Base-by-base conservation (phyloP, 2,888 invertebrate genomes). In the Drosophila mimica region DNA sequence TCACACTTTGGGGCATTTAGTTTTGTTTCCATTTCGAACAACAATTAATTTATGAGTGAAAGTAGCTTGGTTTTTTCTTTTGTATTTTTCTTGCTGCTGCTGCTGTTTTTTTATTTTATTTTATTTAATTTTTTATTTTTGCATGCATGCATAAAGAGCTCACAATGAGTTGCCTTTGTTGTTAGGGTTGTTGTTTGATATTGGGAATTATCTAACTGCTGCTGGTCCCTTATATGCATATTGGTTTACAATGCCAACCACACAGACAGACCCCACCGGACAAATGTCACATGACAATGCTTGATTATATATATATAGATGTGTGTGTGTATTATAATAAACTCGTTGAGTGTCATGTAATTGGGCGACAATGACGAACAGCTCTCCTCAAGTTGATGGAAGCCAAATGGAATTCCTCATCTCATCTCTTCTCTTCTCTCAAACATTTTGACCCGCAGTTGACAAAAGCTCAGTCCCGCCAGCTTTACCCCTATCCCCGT, bases 41-140 rank as follows among this genome's bases (percentile, higher is more conserved):
- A 76, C 86, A 88, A 89, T 85, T 82, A 89, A 87, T 87, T 89
- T 88, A 89, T 82, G 81, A 89, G 90, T 81, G 90, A 87, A 87
- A 87, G 90, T 86, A 89, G 72, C 38, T 40, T 73, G 43, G 40
- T 30, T 53, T 65, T 60, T 30, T 9, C 8, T 61, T 36, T 57
- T 40, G 20, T 20, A 30, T 30, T 43, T 31, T 33, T 59, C 25
- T 54, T 49, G 20, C 15, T 72, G 28, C 17, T 9, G 17, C 4
- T 51, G 28, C 13, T 40, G 46, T 3, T 38, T 2, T 8, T 43
- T 20, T 34, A 46, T 48, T 48, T 63, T 28, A 48, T 53, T 49
- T 13, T 57, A 62, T 57, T 58, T 57, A 15, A 8, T 53, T 38
- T 69, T 25, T 46, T 46, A 20, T 74, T 80, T 86, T 83, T 83